These are phyloP conservation scores for Burhinus bistriatus DNA, from an alignment of 2,113 vertebrate genomes.

Conservation along the genomic window DNA sequence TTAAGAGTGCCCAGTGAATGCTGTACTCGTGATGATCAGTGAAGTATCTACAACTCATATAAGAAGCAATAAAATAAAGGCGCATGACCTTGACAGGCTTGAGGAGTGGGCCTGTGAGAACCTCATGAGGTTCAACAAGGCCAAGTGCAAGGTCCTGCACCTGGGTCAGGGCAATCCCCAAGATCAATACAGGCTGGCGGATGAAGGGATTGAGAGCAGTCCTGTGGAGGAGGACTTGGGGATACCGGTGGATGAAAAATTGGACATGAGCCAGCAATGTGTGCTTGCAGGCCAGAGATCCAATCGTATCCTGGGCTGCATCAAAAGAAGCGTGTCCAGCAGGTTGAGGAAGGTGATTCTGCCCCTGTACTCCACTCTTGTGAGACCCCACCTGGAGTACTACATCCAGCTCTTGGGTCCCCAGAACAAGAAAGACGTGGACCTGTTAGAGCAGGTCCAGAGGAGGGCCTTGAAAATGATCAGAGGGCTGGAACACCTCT, in stretches of 20 bases:
- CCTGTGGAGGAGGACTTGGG: not conserved
- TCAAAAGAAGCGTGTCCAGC: not conserved
- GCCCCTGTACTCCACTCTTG: accelerated
- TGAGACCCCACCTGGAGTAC: not conserved
- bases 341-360: not conserved
- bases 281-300: not conserved
- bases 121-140: not conserved
- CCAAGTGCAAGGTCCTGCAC: not conserved
- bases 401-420: accelerated
- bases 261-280: not conserved
- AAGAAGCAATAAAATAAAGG: not conserved
- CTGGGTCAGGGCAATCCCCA: not conserved
- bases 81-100: not conserved
- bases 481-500: not conserved
- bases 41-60: not conserved
- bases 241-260: not conserved
- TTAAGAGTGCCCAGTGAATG: not conserved
- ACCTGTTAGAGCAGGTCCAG: not conserved
- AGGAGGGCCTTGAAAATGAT: not conserved
- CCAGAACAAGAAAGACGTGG: not conserved
- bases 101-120: not conserved
- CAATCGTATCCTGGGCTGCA: too few relatives aligned
- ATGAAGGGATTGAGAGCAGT: not conserved
- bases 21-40: not conserved
- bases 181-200: not conserved